Percentiles rank a stretch among this genome's conserved stretches.
phyloP scores from a whole-genome alignment of 2,888 invertebrate species.

The Pardosa pseudoannulata region DNA sequence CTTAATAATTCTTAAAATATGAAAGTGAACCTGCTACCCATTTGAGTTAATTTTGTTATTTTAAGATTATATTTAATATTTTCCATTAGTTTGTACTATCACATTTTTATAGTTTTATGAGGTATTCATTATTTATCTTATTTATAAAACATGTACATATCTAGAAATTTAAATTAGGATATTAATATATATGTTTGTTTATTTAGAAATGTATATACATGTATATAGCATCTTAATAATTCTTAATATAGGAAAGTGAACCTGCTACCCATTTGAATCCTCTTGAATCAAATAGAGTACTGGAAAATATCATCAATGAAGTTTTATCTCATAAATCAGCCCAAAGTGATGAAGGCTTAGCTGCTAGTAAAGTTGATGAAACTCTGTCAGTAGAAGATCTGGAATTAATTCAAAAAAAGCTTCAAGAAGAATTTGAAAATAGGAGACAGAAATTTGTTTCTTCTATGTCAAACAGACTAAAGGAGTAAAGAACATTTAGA shows the following conservation, averaged over 20 bases:
- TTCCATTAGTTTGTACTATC: no score
- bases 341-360: not conserved
- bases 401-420: slow-evolving; percentile 30
- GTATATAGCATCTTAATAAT: not conserved
- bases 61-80: no score
- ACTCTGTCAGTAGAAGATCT: slow-evolving; percentile 18
- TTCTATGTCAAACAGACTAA: not conserved
- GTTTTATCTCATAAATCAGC: not conserved
- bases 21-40: not conserved
- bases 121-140: no score
- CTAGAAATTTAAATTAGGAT: no score
- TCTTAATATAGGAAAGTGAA: not conserved
- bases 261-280: not conserved
- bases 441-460: not conserved
- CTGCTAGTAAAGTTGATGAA: not conserved
- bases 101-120: no score
- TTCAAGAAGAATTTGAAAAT: slow-evolving; percentile 22
- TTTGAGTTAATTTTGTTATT: no score
- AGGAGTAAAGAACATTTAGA: not conserved
- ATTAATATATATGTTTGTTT: no score
- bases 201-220: no score
- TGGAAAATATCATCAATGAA: not conserved
- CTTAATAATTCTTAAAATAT: not conserved
- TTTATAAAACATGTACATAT: no score
- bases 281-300: not conserved